These are phyloP conservation scores for Eurytoma adleriae DNA, from an alignment of 2,888 invertebrate species.

Conservation along the genomic window DNA sequence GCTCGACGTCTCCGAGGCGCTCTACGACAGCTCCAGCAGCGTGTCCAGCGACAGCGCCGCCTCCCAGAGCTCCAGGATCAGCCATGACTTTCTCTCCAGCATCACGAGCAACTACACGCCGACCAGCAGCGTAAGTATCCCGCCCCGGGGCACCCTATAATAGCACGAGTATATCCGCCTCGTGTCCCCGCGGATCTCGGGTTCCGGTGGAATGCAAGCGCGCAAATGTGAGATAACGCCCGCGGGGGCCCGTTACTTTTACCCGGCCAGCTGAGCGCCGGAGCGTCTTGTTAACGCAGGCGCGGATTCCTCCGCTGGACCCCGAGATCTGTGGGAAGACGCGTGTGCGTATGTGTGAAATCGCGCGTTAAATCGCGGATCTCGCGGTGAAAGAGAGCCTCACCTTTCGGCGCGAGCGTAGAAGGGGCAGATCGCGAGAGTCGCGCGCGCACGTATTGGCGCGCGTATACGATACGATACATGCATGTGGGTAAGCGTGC, in stretches of 20 bases:
- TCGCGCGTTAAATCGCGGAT: too few species aligned
- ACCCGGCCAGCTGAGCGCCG: too few species aligned
- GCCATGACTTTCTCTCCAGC: slow-evolving; percentile 75
- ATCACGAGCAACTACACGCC: slow-evolving; percentile 60
- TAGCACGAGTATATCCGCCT: background rate
- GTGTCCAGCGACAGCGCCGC: slow-evolving; percentile 79
- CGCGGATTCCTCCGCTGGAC: too few species aligned
- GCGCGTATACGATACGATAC: background rate
- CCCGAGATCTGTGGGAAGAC: too few species aligned
- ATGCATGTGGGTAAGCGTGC: background rate
- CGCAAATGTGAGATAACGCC: too few species aligned
- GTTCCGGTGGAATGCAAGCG: too few species aligned
- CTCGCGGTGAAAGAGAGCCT: slow-evolving; percentile 9
- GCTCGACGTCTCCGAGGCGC: slow-evolving; percentile 80
- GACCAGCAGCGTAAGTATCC: slow-evolving; percentile 47
- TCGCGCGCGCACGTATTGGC: background rate
- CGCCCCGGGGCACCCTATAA: background rate
- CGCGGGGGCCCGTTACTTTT: too few species aligned
- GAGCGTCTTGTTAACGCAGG: too few species aligned
- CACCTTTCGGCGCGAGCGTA: slow-evolving; percentile 17
- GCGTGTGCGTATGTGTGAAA: too few species aligned
- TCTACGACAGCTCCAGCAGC: slow-evolving; percentile 81
- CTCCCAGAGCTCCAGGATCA: slow-evolving; percentile 79
- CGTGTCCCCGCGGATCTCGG: background rate
- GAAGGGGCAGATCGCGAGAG: slow-evolving; percentile 21